Base-by-base conservation (phyloP, 2,888 invertebrate genomes). In the Spicauda simplicius region DNA sequence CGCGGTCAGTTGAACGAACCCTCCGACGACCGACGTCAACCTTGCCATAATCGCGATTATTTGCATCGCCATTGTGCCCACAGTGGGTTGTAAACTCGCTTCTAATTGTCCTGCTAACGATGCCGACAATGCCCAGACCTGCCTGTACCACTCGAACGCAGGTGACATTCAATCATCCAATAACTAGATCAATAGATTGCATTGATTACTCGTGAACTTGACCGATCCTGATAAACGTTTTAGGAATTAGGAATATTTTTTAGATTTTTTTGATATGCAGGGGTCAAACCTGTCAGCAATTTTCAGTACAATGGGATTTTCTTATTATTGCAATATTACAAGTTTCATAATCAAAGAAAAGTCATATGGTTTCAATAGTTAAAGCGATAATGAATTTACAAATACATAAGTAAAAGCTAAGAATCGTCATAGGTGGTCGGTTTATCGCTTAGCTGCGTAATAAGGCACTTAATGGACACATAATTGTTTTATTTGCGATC, bases 1-100 rank as follows among this genome's bases (percentile, higher is more conserved):
- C 92, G 91, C 91, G 88, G 90, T 90, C 91, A 91, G 93, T 92
- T 92, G 89, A 93, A 92, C 92, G 93, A 92, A 91, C 93, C 92
- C 88, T 85, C 87, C 76, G 84, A 76, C 89, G 84, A 78, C 83
- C 88, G 92, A 84, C 91, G 89, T 89, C 91, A 92, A 91, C 91
- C 91, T 91, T 91, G 91, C 91, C 90, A 91, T 92, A 90, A 91
- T 92, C 91, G 90, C 87, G 87, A 90, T 91, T 88, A 92, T 92
- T 91, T 91, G 89, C 92, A 92, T 92, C 85, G 84, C 88, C 85
- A 90, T 90, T 90, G 90, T 90, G 81, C 79, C 83, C 79, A 80
- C 76, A 77, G 84, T 82, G 81, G 84, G 80, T 77, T 79, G 82
- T 80, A 80, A 84, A 79, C 80, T 79, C 78, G 76, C 79, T 81